Conservation (phyloP, 2,113 vertebrate genomes). For the Helogale parvula region DNA sequence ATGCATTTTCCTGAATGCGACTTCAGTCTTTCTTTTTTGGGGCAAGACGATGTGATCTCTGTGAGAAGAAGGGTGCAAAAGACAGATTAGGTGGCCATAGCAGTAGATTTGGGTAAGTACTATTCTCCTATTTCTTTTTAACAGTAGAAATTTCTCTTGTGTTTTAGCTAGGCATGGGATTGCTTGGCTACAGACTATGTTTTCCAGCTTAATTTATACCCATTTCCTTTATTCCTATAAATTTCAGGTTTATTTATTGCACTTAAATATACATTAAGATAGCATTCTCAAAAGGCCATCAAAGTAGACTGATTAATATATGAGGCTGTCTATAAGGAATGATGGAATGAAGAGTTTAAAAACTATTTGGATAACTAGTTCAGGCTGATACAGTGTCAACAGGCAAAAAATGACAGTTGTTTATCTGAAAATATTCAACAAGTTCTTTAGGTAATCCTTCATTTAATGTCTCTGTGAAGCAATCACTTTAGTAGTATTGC, state of each 20-base stretch:
- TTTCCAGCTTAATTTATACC: not conserved
- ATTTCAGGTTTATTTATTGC: constrained; percentile 25
- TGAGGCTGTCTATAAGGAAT: not conserved
- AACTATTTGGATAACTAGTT: not conserved
- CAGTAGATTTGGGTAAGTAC: not conserved
- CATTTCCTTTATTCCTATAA: constrained; percentile 38
- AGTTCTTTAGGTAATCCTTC: not conserved
- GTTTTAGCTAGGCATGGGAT: not conserved
- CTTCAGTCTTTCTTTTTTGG: not conserved
- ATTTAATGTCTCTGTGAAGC: not conserved
- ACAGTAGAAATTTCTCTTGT: not conserved
- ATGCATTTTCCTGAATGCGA: not conserved
- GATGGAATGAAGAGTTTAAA: not conserved
- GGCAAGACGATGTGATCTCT: not conserved
- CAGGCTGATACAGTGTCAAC: not conserved
- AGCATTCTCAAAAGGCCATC: not conserved
- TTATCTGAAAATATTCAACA: not conserved
- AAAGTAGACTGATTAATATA: constrained; percentile 32
- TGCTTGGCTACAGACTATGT: not conserved
- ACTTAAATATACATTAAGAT: constrained; percentile 8
- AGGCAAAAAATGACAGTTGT: not conserved
- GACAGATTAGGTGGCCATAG: not conserved
- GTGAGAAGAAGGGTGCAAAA: not conserved
- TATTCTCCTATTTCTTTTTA: not conserved
- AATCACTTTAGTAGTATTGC: not conserved